A percentile compares a stretch with the other conserved stretches of the same genome.
Conservation (phyloP, 2,797 vertebrate genomes). For the Amniataba percoides region DNA sequence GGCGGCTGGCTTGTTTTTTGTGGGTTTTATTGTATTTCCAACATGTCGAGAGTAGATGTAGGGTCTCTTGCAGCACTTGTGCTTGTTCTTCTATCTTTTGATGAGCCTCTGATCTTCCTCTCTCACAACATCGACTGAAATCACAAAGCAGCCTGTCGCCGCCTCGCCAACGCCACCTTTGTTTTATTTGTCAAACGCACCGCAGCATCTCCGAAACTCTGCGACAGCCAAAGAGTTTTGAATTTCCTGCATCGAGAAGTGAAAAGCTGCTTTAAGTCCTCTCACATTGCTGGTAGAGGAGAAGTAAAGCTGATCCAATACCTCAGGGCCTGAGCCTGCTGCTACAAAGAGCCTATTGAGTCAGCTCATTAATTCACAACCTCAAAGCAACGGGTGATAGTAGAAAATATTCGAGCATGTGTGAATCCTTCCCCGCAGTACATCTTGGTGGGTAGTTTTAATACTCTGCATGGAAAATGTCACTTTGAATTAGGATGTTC, state of each 20-base stretch:
- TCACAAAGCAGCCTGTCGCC: background rate
- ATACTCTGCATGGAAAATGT: slow-evolving; percentile 3
- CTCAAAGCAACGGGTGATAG: slow-evolving; percentile 13
- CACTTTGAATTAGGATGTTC: slow-evolving; percentile 21
- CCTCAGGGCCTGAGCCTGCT: slow-evolving; percentile 20
- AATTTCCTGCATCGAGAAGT: background rate
- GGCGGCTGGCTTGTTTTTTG: background rate
- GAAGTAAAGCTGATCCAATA: background rate
- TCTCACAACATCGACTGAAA: background rate
- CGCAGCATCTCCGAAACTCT: background rate
- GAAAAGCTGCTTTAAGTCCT: background rate
- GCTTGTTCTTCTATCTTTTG: background rate
- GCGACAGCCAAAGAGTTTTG: background rate
- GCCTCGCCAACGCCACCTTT: background rate
- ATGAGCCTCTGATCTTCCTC: slow-evolving; percentile 15
- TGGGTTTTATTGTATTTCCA: background rate
- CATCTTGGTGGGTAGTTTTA: background rate
- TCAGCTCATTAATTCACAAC: slow-evolving; percentile 27
- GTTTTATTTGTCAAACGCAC: slow-evolving; percentile 10
- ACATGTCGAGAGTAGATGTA: background rate
- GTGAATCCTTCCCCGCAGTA: slow-evolving; percentile 1
- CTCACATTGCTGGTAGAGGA: background rate
- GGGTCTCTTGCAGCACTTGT: background rate
- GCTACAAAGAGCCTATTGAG: slow-evolving; percentile 12
- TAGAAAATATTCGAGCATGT: background rate